Evolutionary conservation across 2,113 vertebrate genomes (phyloP).

Genomic region (rat (Rattus norvegicus)): GRCr8 NC_086019.1:49232501-49233000

Average conservation of each 20-base stretch:
- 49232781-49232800: not conserved
- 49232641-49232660: not conserved
- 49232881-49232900: not conserved
- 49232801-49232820: not conserved
- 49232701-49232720: not conserved
- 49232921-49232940: not conserved
- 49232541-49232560: not conserved
- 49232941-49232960: not conserved
- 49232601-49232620: not conserved
- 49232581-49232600: not conserved
- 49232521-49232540: not conserved
- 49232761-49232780: not conserved
- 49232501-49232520: not conserved
- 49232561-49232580: not conserved
- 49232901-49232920: not conserved
- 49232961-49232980: not conserved
- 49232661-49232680: not conserved
- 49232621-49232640: not conserved
- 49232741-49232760: not conserved
- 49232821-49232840: not conserved
- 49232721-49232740: not conserved
- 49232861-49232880: not conserved
- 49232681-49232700: not conserved
- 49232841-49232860: not conserved
- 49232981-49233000: not conserved